Conservation (phyloP, 2,113 vertebrate species). For the Rhodinocichla rosea region DNA sequence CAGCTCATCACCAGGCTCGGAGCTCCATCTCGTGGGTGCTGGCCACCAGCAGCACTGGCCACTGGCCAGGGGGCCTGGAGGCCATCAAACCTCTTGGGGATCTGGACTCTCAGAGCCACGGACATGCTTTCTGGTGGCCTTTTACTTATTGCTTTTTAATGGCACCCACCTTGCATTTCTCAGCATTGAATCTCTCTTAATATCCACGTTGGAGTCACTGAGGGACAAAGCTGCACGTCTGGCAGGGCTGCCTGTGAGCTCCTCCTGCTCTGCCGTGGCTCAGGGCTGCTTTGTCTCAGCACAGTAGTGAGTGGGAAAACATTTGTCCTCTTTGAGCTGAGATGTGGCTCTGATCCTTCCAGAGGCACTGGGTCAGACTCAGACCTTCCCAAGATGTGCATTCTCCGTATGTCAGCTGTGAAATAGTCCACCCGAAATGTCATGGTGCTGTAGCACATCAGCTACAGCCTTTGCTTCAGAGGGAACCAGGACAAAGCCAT, state of each 20-base stretch:
- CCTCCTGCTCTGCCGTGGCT: not conserved
- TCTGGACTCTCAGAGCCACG: not conserved
- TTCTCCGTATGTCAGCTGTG: too few relatives aligned
- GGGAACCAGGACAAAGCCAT: too few relatives aligned
- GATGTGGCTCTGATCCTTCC: not conserved
- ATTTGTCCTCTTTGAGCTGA: not conserved
- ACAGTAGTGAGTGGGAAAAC: not conserved
- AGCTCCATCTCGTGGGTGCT: not conserved
- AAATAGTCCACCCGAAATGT: too few relatives aligned
- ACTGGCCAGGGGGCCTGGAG: not conserved
- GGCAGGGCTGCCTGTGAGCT: not conserved
- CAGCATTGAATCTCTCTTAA: too few relatives aligned
- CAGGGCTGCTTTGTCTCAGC: not conserved
- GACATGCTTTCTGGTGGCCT: accelerated
- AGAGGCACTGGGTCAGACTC: too few relatives aligned
- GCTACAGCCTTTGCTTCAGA: too few relatives aligned
- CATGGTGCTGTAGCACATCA: too few relatives aligned
- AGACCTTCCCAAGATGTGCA: too few relatives aligned
- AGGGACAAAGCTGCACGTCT: not conserved
- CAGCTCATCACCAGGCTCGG: not conserved
- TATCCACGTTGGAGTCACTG: accelerated
- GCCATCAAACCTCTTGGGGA: accelerated
- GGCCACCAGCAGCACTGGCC: not conserved
- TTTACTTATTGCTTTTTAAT: accelerated
- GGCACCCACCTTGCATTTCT: not conserved